Conservation (phyloP, 2,113 vertebrate species). For the Chamaea fasciata region DNA sequence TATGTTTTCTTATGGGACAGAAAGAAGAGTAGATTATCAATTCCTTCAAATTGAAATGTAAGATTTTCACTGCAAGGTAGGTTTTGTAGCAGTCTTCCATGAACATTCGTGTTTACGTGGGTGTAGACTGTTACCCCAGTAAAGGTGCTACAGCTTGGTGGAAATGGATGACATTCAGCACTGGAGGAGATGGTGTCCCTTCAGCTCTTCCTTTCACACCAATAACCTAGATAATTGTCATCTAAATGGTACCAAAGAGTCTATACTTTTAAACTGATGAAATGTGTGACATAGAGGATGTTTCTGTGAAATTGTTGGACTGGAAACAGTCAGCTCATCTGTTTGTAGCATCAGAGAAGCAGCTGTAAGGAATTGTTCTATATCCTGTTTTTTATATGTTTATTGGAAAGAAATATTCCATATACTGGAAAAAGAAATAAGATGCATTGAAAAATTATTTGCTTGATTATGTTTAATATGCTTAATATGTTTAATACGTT, state of each 20-base stretch:
- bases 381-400: neutral
- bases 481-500: too few relatives aligned
- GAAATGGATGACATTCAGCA: neutral
- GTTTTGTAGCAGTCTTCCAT: neutral
- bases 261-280: neutral
- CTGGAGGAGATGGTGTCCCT: neutral
- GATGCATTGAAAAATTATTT: neutral
- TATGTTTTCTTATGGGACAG: neutral
- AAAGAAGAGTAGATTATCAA: neutral
- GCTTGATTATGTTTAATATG: neutral
- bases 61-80: neutral
- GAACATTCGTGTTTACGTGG: neutral
- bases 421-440: neutral
- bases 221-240: neutral
- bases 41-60: neutral
- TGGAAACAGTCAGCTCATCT: fast-evolving
- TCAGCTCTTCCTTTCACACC: neutral
- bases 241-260: neutral
- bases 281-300: neutral
- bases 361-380: neutral
- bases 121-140: neutral
- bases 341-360: neutral
- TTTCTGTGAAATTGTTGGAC: neutral
- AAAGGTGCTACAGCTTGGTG: neutral
- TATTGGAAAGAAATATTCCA: neutral